These are phyloP conservation scores for Pseudopodoces humilis DNA, from an alignment of 2,113 vertebrate species.

Conservation along the genomic window DNA sequence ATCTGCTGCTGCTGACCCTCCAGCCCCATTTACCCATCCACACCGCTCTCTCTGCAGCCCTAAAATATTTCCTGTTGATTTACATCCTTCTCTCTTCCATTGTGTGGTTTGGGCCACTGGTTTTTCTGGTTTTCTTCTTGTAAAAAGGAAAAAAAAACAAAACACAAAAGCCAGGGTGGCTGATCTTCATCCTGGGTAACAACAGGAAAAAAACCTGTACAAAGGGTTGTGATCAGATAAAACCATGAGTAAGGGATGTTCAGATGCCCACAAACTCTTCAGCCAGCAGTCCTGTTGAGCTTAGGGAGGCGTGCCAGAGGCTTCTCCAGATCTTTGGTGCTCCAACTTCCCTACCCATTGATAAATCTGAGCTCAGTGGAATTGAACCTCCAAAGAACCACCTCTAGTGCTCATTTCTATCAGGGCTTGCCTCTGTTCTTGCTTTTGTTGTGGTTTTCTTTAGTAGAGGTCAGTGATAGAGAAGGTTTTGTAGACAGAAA, in stretches of 20 bases:
- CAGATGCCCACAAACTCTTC: neutral
- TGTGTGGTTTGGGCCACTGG: neutral
- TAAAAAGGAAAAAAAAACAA: neutral
- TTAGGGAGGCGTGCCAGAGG: neutral
- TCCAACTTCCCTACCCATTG: neutral
- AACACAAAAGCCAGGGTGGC: neutral
- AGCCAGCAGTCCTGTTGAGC: neutral
- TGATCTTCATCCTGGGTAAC: neutral
- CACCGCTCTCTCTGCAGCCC: neutral
- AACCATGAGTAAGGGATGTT: neutral
- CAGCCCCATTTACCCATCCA: neutral
- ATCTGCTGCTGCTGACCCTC: neutral
- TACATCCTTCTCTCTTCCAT: neutral
- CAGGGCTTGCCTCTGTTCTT: neutral
- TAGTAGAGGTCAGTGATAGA: neutral
- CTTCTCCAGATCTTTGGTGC: neutral
- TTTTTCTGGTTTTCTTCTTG: neutral
- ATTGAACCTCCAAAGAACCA: neutral
- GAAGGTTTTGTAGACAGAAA: neutral
- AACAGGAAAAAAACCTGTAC: neutral
- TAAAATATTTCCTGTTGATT: conserved; percentile 21
- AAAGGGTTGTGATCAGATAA: neutral
- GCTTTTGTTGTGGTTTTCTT: neutral
- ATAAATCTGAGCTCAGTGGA: neutral
- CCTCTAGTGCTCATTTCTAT: neutral